Evolutionary conservation across 2,113 vertebrate genomes (phyloP), one percentile per base, ranked within the genome.

Genomic region (Trinectes maculatus): DNA sequence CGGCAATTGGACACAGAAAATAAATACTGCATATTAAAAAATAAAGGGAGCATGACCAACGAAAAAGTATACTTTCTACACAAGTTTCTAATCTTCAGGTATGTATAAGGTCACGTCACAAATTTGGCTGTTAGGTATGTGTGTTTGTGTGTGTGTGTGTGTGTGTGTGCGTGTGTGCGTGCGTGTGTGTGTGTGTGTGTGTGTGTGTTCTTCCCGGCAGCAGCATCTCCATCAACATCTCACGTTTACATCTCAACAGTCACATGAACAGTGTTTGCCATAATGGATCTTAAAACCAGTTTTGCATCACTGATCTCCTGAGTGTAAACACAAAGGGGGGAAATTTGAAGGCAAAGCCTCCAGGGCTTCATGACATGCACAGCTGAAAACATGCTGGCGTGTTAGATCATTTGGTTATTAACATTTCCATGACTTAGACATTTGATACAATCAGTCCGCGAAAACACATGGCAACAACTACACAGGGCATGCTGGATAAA

Each of bases 371-470:
- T 18, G 25, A 18, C 19, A 15, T 22, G 19, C 43, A 65, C 16
- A 29, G 22, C 25, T 70, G 34, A 55, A 48, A 37, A 59, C 2
- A 51, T 24, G 19, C 2, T 13, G 13, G 5, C 1, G 25, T 4
- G 43, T 60, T 49, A 1, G n/a, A n/a, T n/a, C n/a, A 28, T 56
- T 56, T 60, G 2, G 22, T 28, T 10, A 56, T 62, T 44, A 42
- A 61, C 21, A 65, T 75, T 85, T 74, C 53, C 51, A 49, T 61
- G 34, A 59, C 47, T 48, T 51, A 21, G 5, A 18, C 4, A 34
- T 8, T 25, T 62, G 63, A 80, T 71, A 6, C 13, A 26, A 55
- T 44, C 55, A 28, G 10, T 36, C 15, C 12, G 4, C 25, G 36
- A 53, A 54, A 40, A 44, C 43, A 16, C 6, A 24, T 19, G 21